Evolutionary conservation across 2,113 vertebrate genomes (phyloP).

Genomic region (Columba janthina): DNA sequence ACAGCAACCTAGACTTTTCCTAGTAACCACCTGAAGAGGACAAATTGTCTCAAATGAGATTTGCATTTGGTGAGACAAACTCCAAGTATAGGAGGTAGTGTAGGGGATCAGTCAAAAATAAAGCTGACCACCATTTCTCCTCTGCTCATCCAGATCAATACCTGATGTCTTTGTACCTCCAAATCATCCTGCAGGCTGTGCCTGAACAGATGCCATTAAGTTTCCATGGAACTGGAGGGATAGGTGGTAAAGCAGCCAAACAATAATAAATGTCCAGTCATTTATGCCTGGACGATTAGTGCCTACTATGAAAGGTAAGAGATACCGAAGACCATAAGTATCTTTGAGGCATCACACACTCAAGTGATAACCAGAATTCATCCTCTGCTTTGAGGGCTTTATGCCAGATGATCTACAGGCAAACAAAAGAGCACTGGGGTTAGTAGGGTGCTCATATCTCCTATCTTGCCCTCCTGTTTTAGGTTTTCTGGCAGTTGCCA

Average conservation of each 20-base stretch:
- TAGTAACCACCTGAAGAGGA: not conserved
- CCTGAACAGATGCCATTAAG: not conserved
- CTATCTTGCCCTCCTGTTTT: not conserved
- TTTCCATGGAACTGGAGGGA: not conserved
- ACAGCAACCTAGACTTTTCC: not conserved
- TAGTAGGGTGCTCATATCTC: not conserved
- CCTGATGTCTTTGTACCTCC: not conserved
- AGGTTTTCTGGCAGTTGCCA: not conserved
- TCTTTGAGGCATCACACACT: not conserved
- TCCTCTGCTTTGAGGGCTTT: not conserved
- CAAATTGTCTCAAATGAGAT: not conserved
- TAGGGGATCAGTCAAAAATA: not conserved
- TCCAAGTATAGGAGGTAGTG: not conserved
- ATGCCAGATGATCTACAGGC: not conserved
- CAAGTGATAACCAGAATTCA: not conserved
- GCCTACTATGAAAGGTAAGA: not conserved
- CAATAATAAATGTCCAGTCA: not conserved
- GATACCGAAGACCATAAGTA: not conserved
- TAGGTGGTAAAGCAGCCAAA: not conserved
- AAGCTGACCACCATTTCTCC: not conserved
- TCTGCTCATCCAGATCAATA: not conserved
- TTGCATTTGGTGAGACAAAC: not conserved
- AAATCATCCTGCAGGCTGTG: not conserved
- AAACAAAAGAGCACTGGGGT: not conserved
- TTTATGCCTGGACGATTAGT: not conserved